Base-by-base conservation (phyloP, 1,140 invertebrate genomes). In the Holotrichia oblita region DNA sequence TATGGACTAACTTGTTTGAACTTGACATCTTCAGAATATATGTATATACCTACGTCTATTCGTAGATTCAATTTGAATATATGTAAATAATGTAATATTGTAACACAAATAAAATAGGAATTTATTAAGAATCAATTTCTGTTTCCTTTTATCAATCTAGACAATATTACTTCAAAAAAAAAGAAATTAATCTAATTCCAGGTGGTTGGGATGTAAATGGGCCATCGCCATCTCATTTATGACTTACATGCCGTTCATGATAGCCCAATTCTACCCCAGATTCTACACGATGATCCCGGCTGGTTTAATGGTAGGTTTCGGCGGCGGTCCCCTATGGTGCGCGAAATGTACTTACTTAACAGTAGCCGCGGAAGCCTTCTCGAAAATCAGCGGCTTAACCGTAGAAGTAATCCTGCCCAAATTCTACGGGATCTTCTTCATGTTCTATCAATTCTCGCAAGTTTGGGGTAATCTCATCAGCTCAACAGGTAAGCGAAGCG, bases 401-500 rank as follows among this genome's bases (percentile, higher is more conserved):
- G 87, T 90, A 0, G 94, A 96, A 61, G 89, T 93, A 0, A 88
- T 96, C 27, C 93, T 97, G 34, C 93, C 94, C 3, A 88, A 93
- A 81, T 97, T 97, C 87, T 97, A 97, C 85, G 96, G 96, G 0
- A 89, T 97, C 2, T 98, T 98, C 88, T 97, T 97, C 89, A 94
- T 97, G 92, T 93, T 97, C 83, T 98, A 97, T 84, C 97, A 98
- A 87, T 93, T 95, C 88, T 94, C 96, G 0, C 95, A 96, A 86
- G 94, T 97, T 24, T 95, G 95, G 95, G 97, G 97, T 0, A 98
- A 98, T 86, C 89, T 98, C 0, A 94, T 98, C 64, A 97, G 96
- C 41, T 98, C 96, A 2, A 90, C 93, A 82, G 91, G 93, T 93
- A 87, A 89, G 87, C 77, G 27, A 34, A 2, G 27, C 34, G 7